phyloP scores from a whole-genome alignment of 2,888 invertebrate genomes.

The Luperina nickerlii region DNA sequence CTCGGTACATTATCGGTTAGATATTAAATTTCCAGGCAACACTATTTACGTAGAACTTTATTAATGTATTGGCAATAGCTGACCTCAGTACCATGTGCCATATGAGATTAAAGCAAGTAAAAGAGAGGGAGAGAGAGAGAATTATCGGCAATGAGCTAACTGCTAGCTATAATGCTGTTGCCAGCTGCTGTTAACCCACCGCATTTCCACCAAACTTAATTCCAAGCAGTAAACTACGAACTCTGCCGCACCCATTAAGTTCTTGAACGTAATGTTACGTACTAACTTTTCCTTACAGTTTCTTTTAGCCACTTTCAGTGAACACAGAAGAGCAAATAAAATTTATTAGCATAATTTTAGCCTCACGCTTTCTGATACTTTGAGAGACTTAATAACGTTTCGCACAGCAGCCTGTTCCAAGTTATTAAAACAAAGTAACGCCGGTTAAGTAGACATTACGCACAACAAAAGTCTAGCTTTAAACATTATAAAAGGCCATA shows the following conservation, averaged over 20 bases:
- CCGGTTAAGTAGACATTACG: slow-evolving; percentile 54
- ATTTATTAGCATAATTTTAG: slow-evolving; percentile 52
- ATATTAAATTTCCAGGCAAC: neutral
- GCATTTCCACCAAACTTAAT: slow-evolving; percentile 31
- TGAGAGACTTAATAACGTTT: slow-evolving; percentile 50
- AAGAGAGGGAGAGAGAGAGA: neutral
- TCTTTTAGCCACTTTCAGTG: slow-evolving; percentile 29
- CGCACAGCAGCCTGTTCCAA: slow-evolving; percentile 19
- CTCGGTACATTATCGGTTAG: neutral
- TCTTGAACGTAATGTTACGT: slow-evolving; percentile 34
- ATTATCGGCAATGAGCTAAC: slow-evolving; percentile 8
- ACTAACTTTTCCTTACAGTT: slow-evolving; percentile 47
- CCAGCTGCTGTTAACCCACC: slow-evolving; percentile 18
- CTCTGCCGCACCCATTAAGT: slow-evolving; percentile 25
- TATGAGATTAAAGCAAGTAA: neutral
- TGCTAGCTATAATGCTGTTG: neutral
- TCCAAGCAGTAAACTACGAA: slow-evolving; percentile 40
- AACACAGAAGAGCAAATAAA: slow-evolving; percentile 43
- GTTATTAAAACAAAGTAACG: slow-evolving; percentile 53
- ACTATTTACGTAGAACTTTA: neutral
- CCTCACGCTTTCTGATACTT: slow-evolving; percentile 36
- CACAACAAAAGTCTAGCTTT: slow-evolving; percentile 58
- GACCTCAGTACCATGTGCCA: neutral
- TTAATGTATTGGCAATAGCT: neutral
- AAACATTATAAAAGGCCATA: slow-evolving; percentile 64